Percentiles rank a stretch among this genome's conserved stretches.
Evolutionary conservation across 2,888 invertebrate genomes (phyloP).

Genomic region (Drosophila emarginata): DNA sequence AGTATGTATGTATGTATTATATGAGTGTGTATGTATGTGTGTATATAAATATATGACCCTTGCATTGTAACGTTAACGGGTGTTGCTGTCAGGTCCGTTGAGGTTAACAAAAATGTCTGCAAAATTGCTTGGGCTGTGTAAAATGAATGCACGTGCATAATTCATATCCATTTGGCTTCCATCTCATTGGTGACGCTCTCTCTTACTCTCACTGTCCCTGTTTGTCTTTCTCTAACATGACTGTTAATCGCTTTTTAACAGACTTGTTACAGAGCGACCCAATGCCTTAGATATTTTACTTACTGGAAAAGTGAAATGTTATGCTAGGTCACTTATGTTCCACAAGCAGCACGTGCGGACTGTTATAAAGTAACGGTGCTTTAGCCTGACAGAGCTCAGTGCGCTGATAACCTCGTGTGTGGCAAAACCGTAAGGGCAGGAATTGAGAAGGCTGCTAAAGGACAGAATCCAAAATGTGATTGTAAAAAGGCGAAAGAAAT

Average conservation of each 20-base stretch:
- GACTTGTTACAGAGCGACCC: slow-evolving; percentile 36
- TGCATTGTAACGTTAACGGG: slow-evolving; percentile 60
- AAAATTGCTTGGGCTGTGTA: slow-evolving; percentile 54
- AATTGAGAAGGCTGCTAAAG: background rate
- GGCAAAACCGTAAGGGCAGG: slow-evolving; percentile 7
- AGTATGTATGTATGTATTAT: slow-evolving; percentile 38
- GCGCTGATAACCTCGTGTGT: slow-evolving; percentile 57
- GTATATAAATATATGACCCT: slow-evolving; percentile 34
- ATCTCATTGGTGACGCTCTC: slow-evolving; percentile 19
- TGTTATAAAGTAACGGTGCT: slow-evolving; percentile 64
- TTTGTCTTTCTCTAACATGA: background rate
- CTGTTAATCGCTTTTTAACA: background rate
- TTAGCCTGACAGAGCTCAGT: slow-evolving; percentile 52
- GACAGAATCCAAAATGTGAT: background rate
- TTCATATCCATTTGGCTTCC: slow-evolving; percentile 42
- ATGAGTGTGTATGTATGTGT: slow-evolving; percentile 19
- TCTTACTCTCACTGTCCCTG: background rate
- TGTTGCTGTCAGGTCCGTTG: slow-evolving; percentile 57
- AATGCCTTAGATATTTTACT: slow-evolving; percentile 46
- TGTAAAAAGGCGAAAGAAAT: slow-evolving; percentile 54
- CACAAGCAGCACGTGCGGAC: slow-evolving; percentile 42
- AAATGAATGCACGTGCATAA: slow-evolving; percentile 64
- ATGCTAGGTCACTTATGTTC: slow-evolving; percentile 75
- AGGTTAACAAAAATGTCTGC: slow-evolving; percentile 56
- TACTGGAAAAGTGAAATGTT: slow-evolving; percentile 42